A percentile compares a stretch with the other conserved stretches of the same genome.
Conservation (phyloP, 2,888 invertebrate genomes). For the Dasypogon diadema region DNA sequence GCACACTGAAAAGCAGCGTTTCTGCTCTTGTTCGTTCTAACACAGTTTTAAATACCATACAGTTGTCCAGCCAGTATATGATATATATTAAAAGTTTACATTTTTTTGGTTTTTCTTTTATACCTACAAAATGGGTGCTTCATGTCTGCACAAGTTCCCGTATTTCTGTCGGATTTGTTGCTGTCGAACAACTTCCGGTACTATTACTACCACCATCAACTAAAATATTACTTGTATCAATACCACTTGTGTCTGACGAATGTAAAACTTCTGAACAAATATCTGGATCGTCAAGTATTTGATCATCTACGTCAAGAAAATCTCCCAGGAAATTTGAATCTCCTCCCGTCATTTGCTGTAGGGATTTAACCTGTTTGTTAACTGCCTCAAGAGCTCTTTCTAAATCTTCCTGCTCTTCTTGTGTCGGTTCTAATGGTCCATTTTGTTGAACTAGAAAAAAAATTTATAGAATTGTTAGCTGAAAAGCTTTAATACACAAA, state of each 20-base stretch:
- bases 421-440: constrained; percentile 78
- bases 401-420: constrained; percentile 88
- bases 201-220: constrained; percentile 62
- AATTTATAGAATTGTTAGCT: background rate
- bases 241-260: constrained; percentile 64
- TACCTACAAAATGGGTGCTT: constrained; percentile 39
- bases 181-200: constrained; percentile 57
- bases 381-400: constrained; percentile 87
- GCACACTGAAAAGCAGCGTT: constrained; percentile 51
- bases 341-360: constrained; percentile 74
- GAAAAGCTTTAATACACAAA: no score
- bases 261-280: constrained; percentile 62
- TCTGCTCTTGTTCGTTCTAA: constrained; percentile 44
- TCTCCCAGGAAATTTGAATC: constrained; percentile 65
- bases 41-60: constrained; percentile 49
- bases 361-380: constrained; percentile 78
- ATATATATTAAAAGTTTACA: constrained; percentile 25
- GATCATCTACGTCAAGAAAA: constrained; percentile 66
- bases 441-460: constrained; percentile 73
- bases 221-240: constrained; percentile 64
- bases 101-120: constrained; percentile 47
- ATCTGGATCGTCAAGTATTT: constrained; percentile 65
- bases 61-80: constrained; percentile 24
- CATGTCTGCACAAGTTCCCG: constrained; percentile 67
- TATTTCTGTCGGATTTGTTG: constrained; percentile 60